Conservation (phyloP, 2,113 vertebrate species). For the Copsychus sechellarum region DNA sequence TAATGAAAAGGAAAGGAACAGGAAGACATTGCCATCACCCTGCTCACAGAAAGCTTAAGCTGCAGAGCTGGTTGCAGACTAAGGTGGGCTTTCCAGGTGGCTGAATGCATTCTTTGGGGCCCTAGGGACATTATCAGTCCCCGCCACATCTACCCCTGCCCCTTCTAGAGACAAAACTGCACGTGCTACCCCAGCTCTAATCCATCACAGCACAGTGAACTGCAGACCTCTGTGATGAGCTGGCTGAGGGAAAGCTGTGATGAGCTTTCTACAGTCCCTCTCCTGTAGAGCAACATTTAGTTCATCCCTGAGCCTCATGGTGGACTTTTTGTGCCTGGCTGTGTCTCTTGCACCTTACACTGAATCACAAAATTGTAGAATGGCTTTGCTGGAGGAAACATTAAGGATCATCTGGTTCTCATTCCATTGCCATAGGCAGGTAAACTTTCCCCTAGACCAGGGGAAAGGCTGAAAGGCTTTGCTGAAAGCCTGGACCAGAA, state of each 20-base stretch:
- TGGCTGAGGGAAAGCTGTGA: not conserved
- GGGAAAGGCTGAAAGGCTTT: too few species aligned
- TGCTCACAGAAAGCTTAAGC: not conserved
- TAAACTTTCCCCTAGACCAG: not conserved
- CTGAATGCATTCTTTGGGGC: not conserved
- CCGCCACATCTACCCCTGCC: not conserved
- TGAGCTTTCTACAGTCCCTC: accelerated
- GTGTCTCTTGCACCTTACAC: not conserved
- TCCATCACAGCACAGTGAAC: not conserved
- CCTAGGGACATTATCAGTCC: not conserved
- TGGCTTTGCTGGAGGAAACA: not conserved
- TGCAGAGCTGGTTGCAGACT: not conserved
- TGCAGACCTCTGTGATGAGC: not conserved
- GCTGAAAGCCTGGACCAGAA: not conserved
- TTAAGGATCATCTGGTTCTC: not conserved
- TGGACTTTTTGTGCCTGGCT: not conserved
- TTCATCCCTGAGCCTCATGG: accelerated
- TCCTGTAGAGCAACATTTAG: not conserved
- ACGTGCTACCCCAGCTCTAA: not conserved
- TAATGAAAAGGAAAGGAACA: not conserved
- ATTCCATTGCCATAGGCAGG: not conserved
- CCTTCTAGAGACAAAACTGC: not conserved
- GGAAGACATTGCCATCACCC: not conserved
- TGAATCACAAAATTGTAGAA: not conserved
- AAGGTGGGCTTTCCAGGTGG: not conserved